Base-by-base conservation (phyloP, 2,113 vertebrate species). In the Setophaga petechia region DNA sequence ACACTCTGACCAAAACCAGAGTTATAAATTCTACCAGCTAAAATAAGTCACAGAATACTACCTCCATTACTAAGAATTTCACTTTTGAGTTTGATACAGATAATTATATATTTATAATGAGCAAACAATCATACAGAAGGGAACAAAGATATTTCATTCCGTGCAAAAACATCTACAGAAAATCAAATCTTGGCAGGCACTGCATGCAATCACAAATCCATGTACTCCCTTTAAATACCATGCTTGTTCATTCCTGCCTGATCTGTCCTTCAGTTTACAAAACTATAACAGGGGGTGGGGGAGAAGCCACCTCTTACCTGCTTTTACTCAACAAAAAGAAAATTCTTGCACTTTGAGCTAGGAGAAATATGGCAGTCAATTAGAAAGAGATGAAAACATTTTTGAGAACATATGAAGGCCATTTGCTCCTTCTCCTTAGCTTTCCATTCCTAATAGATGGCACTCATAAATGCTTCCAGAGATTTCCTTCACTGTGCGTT, bases 321-420 rank as follows among this genome's bases (percentile, higher is more conserved):
- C 24, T 91, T 78, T 59, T 59, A 69, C 44, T 93, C 65, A 81
- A 71, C 58, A 83, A 79, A 90, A 87, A 43, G 25, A 89, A 77
- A 79, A 80, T 55, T 54, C 77, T 78, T 84, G 62, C 57, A 76
- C 52, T 92, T 67, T 31, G 47, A 90, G 57, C 37, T 67, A 87
- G 76, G 27, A 93, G 44, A 89, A 96, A 94, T 37, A 74, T 2
- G 0, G 23, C 51, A 76, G 68, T 55, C 2, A 0, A 52, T 47
- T 65, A 66, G 37, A 43, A 94, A 92, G 84, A 94, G 79, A 15
- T 24, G 63, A 92, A 93, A 87, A 55, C 69, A 91, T 68, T 88
- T 85, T 23, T 77, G 52, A 89, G 71, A 96, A 90, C 95, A 95
- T 76, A 49, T 78, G 95, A 97, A 89, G 89, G 69, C 66, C 92